These are phyloP conservation scores for Drosophila yooni DNA, from an alignment of 2,888 invertebrate genomes.

Conservation along the genomic window DNA sequence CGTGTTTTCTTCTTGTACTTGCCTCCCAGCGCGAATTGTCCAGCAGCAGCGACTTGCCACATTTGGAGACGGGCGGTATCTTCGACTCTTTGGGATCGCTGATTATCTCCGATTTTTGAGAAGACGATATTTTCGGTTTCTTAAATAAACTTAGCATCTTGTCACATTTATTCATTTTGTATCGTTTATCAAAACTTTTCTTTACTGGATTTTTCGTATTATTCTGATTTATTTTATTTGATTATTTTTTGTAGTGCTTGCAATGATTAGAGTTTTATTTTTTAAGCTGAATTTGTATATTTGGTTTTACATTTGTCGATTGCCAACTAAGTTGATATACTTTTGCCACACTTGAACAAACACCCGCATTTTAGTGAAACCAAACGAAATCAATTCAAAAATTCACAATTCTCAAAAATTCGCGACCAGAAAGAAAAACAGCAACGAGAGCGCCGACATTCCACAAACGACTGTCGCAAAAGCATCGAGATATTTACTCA, in stretches of 20 bases:
- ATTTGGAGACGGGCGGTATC: constrained; percentile 76
- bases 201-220: background rate
- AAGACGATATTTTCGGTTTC: constrained; percentile 69
- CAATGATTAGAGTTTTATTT: constrained; percentile 3
- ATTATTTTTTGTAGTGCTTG: background rate
- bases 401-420: constrained; percentile 8
- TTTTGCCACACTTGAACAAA: constrained; percentile 30
- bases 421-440: constrained; percentile 24
- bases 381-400: background rate
- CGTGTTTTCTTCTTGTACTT: constrained; percentile 70
- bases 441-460: constrained; percentile 63
- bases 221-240: constrained; percentile 13
- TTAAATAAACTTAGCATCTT: constrained; percentile 82
- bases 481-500: constrained; percentile 58
- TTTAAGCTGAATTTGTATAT: constrained; percentile 3
- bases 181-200: constrained; percentile 4
- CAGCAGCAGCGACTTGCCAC: constrained; percentile 83
- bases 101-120: constrained; percentile 82
- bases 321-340: constrained; percentile 32
- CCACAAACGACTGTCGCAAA: constrained; percentile 62
- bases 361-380: constrained; percentile 36
- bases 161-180: constrained; percentile 8
- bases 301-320: background rate
- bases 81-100: constrained; percentile 75
- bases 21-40: constrained; percentile 84